Evolutionary conservation across 1,140 invertebrate species (phyloP), one percentile per base, ranked within the genome.

Genomic region (Ooceraea biroi): DNA sequence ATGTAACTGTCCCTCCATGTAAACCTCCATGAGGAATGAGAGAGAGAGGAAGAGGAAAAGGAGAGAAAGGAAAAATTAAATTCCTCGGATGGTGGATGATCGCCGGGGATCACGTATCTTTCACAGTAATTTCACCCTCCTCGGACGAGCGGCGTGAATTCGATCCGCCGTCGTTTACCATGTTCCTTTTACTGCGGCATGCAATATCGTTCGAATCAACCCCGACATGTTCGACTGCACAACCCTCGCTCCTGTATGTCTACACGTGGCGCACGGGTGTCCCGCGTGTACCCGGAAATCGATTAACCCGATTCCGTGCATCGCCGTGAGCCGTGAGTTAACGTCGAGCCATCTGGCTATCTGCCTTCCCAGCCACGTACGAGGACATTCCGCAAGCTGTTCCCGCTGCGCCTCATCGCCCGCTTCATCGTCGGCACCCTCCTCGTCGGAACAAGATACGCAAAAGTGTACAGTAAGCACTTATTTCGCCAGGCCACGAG

Each of bases 391-490:
- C 65, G 19, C 36, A 50, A 58, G 50, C 11, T 22, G 17, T 2
- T 36, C 50, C n/a, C 44, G 61, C 72, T 41, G 65, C 50, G 17
- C 55, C 55, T 52, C 55, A 41, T 55, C 58, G 14, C 22, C 22
- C 2, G 36, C 36, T 36, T 36, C 36, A 36, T 36, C 36, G 36
- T 36, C 36, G 36, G 7, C 52, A n/a, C 52, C 14, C 4, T 17
- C 5, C 12, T 5, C 10, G 52, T 10, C n/a, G 52, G 1, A 7
- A 19, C n/a, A 19, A 7, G 8, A 1, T 8, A 17, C 11, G 71
- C 52, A 76, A 86, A 86, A 83, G 63, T 72, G 80, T 83, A 58
- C 8, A 8, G 52, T 84, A 87, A 87, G 86, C 86, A 66, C 83
- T 87, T 87, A 87, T 87, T 87, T 58, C 80, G 58, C 22, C 57